Evolutionary conservation across 2,888 invertebrate species (phyloP), one percentile per base, ranked within the genome.

Genomic region (Blastobasis adustella): DNA sequence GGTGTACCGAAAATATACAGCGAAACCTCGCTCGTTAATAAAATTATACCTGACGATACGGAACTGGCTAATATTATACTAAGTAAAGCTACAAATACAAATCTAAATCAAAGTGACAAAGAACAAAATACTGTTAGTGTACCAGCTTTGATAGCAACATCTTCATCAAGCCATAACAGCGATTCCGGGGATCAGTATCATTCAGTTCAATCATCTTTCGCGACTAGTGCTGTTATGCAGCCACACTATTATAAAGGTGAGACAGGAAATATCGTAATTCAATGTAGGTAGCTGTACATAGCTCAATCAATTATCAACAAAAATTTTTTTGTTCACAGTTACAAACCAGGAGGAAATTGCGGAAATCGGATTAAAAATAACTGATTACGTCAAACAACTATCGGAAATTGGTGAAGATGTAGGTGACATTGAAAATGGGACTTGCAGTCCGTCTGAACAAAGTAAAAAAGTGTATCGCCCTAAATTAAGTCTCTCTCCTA

Each of bases 1-100:
- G 74, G 80, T 58, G 53, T 76, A 3, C 58, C 63, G 43, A 78
- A 61, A 59, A 69, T 73, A 23, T 58, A 71, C 47, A 84, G 85
- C 58, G 84, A 85, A 53, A 77, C 76, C 23, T 59, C 65, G 10
- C 60, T 80, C 47, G 37, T 68, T 10, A 62, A 52, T 38, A 73
- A 69, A 58, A 40, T 62, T 41, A 53, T 58, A 38, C 47, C 60
- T 38, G 55, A 23, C 23, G 23, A 58, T 36, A 10, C 54, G n/a
- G 50, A 66, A 47, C 54, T 54, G 44, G 58, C 46, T 10, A 45
- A 50, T 23, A 10, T 49, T 23, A 10, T 53, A n/a, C 36, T 48
- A 6, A 46, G 42, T n/a, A 50, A 47, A 23, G 37, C 5, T 6
- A 49, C 10, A 10, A 6, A 9, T 36, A 44, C 23, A 37, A 41